These are phyloP conservation scores for Plutomurus gul DNA, from an alignment of 1,140 invertebrate genomes.

Conservation along the genomic window DNA sequence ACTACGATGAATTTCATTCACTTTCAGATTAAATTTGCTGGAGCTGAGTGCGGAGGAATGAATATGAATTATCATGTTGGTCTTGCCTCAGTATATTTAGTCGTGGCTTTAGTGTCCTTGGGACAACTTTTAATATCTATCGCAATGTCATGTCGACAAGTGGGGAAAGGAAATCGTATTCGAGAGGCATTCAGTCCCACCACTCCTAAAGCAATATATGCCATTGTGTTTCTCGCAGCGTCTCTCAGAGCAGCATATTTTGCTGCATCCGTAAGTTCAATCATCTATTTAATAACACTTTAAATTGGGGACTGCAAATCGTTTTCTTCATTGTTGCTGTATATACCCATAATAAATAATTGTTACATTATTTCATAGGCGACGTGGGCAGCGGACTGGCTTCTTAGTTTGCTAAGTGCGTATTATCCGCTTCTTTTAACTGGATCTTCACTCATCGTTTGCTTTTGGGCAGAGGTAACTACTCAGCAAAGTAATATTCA, in stretches of 20 bases:
- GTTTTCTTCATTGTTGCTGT: background rate
- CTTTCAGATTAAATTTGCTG: constrained; percentile 70
- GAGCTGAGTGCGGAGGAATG: constrained; percentile 66
- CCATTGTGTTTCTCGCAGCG: constrained; percentile 84
- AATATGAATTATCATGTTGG: constrained; percentile 71
- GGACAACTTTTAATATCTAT: constrained; percentile 85
- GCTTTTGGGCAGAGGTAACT: constrained; percentile 92
- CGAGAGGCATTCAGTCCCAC: constrained; percentile 80
- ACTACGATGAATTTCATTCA: background rate
- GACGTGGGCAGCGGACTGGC: constrained; percentile 78
- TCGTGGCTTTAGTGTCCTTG: constrained; percentile 81
- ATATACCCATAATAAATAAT: background rate
- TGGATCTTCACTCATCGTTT: constrained; percentile 87
- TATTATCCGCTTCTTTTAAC: constrained; percentile 89
- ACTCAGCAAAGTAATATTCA: background rate
- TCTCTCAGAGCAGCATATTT: constrained; percentile 85
- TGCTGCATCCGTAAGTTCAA: constrained; percentile 78
- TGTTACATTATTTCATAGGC: constrained; percentile 62
- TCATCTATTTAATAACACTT: background rate
- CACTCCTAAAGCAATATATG: constrained; percentile 88
- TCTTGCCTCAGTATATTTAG: constrained; percentile 79
- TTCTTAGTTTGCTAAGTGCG: constrained; percentile 80
- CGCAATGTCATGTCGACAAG: constrained; percentile 65
- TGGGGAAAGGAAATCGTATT: constrained; percentile 81
- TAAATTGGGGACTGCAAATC: background rate